Evolutionary conservation across 2,888 invertebrate species (phyloP).

Genomic region (Diadegma fenestrale): DNA sequence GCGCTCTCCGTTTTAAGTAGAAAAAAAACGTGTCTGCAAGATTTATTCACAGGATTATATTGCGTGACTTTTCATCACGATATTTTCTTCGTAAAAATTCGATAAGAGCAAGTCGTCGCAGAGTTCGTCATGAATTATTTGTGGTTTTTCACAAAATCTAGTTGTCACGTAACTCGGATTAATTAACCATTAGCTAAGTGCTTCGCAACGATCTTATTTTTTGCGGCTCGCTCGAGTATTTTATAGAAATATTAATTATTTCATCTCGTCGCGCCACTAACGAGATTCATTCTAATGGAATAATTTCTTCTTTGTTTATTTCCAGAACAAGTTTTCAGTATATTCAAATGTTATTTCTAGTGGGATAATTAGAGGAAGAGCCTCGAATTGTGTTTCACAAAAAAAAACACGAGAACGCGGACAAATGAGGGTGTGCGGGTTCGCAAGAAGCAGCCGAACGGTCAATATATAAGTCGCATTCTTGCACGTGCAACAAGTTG

Average conservation of each 20-base stretch:
- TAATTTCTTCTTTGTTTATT: no score
- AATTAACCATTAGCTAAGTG: background rate
- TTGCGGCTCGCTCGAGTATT: background rate
- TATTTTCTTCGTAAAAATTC: background rate
- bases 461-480: background rate
- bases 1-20: no score
- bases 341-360: no score
- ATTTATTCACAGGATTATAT: background rate
- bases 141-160: background rate
- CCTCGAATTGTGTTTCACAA: no score
- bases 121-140: background rate
- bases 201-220: background rate
- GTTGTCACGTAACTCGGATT: background rate
- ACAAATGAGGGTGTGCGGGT: no score
- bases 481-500: background rate
- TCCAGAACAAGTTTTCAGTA: no score
- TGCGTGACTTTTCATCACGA: background rate
- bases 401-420: no score
- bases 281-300: background rate
- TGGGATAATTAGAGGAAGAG: no score
- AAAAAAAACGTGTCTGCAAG: background rate
- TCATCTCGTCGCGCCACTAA: background rate
- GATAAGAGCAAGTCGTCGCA: background rate
- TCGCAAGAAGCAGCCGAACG: no score
- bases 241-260: background rate